Evolutionary conservation across 2,888 invertebrate species (phyloP).

Genomic region (Ypsolopha scabrella): DNA sequence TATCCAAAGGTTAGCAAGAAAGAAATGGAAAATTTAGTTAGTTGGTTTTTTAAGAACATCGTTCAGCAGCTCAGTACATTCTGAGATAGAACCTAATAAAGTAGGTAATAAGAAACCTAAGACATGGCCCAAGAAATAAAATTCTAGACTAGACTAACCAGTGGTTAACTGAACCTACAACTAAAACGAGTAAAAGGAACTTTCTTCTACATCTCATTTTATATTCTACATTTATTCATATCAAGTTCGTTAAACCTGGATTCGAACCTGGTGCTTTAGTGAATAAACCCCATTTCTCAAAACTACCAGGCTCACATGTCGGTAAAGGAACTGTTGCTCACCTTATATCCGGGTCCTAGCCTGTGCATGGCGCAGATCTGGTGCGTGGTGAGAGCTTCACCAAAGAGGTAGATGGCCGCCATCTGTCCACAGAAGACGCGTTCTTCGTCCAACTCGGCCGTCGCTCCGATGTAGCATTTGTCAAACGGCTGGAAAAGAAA

Average conservation of each 20-base stretch:
- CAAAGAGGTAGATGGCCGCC: slow-evolving; percentile 98
- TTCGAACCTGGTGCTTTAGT: too few relatives aligned
- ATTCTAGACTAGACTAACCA: too few relatives aligned
- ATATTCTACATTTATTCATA: too few relatives aligned
- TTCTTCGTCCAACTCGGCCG: slow-evolving; percentile 96
- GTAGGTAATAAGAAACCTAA: too few relatives aligned
- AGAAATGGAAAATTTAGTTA: slow-evolving; percentile 19
- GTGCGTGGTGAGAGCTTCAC: slow-evolving; percentile 96
- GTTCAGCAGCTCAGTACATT: neutral
- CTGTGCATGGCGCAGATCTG: slow-evolving; percentile 99
- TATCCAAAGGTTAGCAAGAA: slow-evolving; percentile 48
- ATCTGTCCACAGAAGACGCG: slow-evolving; percentile 99
- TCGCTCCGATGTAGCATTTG: slow-evolving; percentile 99
- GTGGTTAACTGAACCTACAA: too few relatives aligned
- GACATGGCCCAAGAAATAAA: too few relatives aligned
- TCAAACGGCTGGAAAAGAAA: slow-evolving; percentile 88
- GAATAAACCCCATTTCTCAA: too few relatives aligned
- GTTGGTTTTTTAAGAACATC: neutral
- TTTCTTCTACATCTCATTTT: too few relatives aligned
- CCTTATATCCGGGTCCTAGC: slow-evolving; percentile 98
- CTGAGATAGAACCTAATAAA: too few relatives aligned
- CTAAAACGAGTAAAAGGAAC: too few relatives aligned
- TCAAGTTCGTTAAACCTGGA: too few relatives aligned
- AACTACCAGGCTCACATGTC: slow-evolving; percentile 8
- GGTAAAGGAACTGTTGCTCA: slow-evolving; percentile 52